Evolutionary conservation across 2,797 vertebrate species (phyloP).

Genomic region (Anabacerthia variegaticeps): DNA sequence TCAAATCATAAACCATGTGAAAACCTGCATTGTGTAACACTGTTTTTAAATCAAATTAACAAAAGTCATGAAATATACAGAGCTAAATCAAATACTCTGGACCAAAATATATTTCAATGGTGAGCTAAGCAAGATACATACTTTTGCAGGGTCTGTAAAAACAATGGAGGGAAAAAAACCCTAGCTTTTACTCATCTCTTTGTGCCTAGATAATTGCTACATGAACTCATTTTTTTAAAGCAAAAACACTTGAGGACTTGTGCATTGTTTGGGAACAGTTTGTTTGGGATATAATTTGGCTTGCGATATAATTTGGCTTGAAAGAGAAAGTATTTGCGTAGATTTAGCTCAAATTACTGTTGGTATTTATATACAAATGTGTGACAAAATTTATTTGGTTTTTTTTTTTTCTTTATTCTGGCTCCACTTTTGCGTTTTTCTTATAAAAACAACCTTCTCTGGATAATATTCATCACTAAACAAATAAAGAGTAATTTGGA

Average conservation of each 20-base stretch:
- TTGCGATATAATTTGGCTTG: conserved; percentile 43
- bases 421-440: conserved; percentile 31
- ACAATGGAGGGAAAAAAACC: background rate
- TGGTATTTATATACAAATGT: conserved; percentile 37
- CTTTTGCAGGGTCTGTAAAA: background rate
- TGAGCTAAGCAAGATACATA: background rate
- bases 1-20: conserved; percentile 27
- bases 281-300: conserved; percentile 51
- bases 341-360: conserved; percentile 49
- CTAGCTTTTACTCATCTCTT: background rate
- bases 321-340: background rate
- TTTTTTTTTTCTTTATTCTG: conserved; percentile 24
- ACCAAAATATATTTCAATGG: background rate
- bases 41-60: conserved; percentile 28
- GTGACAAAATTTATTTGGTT: background rate
- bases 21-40: conserved; percentile 15
- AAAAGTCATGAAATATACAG: background rate
- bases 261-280: conserved; percentile 50
- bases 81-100: conserved; percentile 21
- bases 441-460: conserved; percentile 19
- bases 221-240: conserved; percentile 1
- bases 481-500: conserved; percentile 27
- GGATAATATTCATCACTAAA: background rate
- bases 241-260: conserved; percentile 24
- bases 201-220: conserved; percentile 22